A percentile compares a stretch with the other conserved stretches of the same genome.
Evolutionary conservation across 2,888 invertebrate genomes (phyloP).

Genomic region (Frankliniella intonsa): DNA sequence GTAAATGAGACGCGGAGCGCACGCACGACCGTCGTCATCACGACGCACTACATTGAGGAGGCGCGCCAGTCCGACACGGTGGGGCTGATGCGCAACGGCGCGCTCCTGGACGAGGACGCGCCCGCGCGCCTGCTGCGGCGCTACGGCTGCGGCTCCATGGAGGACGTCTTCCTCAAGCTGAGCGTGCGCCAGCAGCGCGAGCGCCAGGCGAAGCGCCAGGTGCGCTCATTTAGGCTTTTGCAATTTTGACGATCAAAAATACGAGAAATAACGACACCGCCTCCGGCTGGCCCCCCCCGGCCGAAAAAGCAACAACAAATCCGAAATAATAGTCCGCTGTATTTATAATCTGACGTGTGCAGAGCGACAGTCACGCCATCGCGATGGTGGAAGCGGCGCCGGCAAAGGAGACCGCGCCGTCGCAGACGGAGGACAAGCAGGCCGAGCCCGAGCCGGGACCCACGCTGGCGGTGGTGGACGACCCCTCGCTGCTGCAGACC

Average conservation of each 20-base stretch:
- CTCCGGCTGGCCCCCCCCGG: too few relatives aligned
- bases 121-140: slow-evolving; percentile 44
- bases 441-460: background rate
- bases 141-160: slow-evolving; percentile 43
- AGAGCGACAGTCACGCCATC: background rate
- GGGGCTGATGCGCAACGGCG: slow-evolving; percentile 51
- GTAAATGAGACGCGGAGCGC: slow-evolving; percentile 44
- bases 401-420: background rate
- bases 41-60: slow-evolving; percentile 54
- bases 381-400: background rate
- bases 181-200: slow-evolving; percentile 32
- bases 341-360: background rate
- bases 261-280: too few relatives aligned
- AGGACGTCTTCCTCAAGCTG: slow-evolving; percentile 50
- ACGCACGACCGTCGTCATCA: slow-evolving; percentile 49
- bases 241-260: too few relatives aligned
- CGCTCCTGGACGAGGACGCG: slow-evolving; percentile 48
- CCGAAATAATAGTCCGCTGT: too few relatives aligned
- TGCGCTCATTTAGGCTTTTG: background rate
- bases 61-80: slow-evolving; percentile 45
- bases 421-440: background rate
- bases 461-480: slow-evolving; percentile 5
- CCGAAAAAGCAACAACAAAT: too few relatives aligned
- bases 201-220: background rate
- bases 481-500: background rate